Evolutionary conservation across 2,797 vertebrate genomes (phyloP).

Genomic region (Sciurus carolinensis): DNA sequence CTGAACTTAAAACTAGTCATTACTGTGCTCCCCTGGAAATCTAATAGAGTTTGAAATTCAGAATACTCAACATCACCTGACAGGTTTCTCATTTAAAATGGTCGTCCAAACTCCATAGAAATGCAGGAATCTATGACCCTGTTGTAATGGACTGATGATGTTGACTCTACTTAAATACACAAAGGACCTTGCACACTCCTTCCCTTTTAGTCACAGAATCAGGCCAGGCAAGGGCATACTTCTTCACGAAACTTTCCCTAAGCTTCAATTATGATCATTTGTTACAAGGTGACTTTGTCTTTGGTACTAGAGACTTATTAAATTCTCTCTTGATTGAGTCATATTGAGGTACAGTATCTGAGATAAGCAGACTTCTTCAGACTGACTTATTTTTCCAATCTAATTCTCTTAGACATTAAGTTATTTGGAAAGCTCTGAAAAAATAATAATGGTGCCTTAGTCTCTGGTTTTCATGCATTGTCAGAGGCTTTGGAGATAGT

Average conservation of each 20-base stretch:
- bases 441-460: conserved; percentile 52
- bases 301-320: conserved; percentile 61
- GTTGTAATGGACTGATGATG: conserved; percentile 18
- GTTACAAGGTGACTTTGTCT: conserved; percentile 74
- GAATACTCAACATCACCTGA: conserved; percentile 70
- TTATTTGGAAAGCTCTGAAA: conserved; percentile 75
- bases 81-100: conserved; percentile 67
- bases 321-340: conserved; percentile 68
- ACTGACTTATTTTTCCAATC: conserved; percentile 70
- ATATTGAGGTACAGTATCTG: conserved; percentile 33
- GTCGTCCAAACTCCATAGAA: conserved; percentile 47
- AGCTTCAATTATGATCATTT: conserved; percentile 66
- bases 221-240: not conserved
- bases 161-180: conserved; percentile 33
- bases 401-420: conserved; percentile 76
- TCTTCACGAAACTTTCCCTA: conserved; percentile 42
- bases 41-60: conserved; percentile 76
- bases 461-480: conserved; percentile 31
- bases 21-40: conserved; percentile 38
- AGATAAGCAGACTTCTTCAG: conserved; percentile 73
- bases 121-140: conserved; percentile 43
- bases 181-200: not conserved
- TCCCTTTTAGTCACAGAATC: not conserved
- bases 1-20: conserved; percentile 74
- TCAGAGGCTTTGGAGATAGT: conserved; percentile 67